A percentile compares a stretch with the other conserved stretches of the same genome.
Evolutionary conservation across 2,797 vertebrate species (phyloP).

Genomic region (Crypturellus tataupa): DNA sequence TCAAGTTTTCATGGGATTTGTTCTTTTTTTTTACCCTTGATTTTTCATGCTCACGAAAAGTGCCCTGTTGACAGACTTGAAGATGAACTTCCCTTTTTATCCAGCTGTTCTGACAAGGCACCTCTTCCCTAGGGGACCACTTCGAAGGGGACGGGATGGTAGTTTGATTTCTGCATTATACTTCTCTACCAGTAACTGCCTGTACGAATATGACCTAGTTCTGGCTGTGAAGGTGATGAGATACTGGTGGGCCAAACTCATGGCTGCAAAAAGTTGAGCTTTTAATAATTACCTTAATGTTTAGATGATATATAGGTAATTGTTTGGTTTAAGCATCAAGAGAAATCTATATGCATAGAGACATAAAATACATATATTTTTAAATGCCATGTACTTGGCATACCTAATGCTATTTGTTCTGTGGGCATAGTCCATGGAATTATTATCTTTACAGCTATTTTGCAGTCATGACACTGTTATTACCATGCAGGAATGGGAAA

Average conservation of each 20-base stretch:
- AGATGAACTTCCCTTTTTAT: constrained; percentile 54
- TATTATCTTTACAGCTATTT: constrained; percentile 48
- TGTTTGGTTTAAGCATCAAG: background rate
- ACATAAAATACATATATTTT: constrained; percentile 7
- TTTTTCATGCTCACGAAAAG: constrained; percentile 41
- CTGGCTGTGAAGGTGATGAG: constrained; percentile 49
- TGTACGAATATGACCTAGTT: constrained; percentile 53
- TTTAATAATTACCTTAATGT: background rate
- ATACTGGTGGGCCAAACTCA: constrained; percentile 17
- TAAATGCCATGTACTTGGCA: constrained; percentile 33
- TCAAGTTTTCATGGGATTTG: background rate
- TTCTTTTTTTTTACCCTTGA: constrained; percentile 40
- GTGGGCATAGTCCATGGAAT: constrained; percentile 57
- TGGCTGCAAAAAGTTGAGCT: background rate
- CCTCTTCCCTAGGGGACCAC: constrained; percentile 43
- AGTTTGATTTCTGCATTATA: constrained; percentile 54
- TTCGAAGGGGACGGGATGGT: constrained; percentile 51
- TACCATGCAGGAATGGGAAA: background rate
- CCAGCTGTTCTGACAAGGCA: constrained; percentile 45
- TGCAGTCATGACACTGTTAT: constrained; percentile 27
- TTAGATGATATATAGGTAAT: background rate
- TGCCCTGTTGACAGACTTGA: constrained; percentile 31
- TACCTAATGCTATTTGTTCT: constrained; percentile 11
- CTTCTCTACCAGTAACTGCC: constrained; percentile 24
- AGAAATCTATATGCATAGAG: background rate